Evolutionary conservation across 2,113 vertebrate species (phyloP).

Genomic region (Pontoporia blainvillei): DNA sequence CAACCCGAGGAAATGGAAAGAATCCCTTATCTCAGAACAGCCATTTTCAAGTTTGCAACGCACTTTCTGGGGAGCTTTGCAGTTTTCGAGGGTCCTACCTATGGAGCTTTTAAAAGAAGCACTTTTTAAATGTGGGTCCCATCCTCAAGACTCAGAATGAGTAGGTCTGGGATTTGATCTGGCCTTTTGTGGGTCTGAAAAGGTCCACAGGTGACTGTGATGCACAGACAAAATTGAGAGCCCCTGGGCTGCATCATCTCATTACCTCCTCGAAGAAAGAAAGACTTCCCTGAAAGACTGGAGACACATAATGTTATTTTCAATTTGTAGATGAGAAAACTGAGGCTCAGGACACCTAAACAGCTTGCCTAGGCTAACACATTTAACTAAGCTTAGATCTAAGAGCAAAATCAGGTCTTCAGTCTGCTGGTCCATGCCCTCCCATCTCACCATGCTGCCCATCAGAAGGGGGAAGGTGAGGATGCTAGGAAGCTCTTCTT

Average conservation of each 20-base stretch:
- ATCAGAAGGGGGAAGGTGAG: not conserved
- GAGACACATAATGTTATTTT: rapidly evolving
- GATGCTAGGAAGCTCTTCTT: not conserved
- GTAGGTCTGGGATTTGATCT: not conserved
- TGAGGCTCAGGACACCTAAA: not conserved
- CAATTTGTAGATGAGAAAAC: not conserved
- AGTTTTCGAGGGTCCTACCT: not conserved
- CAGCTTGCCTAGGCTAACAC: not conserved
- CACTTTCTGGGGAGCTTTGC: not conserved
- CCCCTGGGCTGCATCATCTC: not conserved
- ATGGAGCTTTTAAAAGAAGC: not conserved
- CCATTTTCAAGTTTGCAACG: not conserved
- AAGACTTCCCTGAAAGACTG: not conserved
- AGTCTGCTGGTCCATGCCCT: rapidly evolving
- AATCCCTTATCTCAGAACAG: not conserved
- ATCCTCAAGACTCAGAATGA: not conserved
- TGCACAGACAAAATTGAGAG: not conserved
- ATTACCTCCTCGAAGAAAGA: not conserved
- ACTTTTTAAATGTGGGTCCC: not conserved
- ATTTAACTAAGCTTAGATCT: not conserved
- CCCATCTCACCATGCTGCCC: not conserved
- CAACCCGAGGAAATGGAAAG: rapidly evolving
- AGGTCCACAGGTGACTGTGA: not conserved
- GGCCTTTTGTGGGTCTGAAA: not conserved
- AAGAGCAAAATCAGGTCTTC: not conserved